phyloP scores from a whole-genome alignment of 2,888 invertebrate genomes.

The Metallyticus violacea region DNA sequence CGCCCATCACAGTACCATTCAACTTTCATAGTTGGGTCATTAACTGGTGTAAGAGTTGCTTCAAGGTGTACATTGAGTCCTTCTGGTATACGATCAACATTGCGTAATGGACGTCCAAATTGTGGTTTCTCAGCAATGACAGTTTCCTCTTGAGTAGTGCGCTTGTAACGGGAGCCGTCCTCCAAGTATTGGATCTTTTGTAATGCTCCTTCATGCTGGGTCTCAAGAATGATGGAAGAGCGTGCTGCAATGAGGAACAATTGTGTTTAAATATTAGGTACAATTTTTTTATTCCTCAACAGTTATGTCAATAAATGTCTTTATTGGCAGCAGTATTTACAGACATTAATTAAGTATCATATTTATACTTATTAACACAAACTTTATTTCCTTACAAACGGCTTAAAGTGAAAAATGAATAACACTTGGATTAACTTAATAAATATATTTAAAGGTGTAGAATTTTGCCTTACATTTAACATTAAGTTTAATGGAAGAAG shows the following conservation, averaged over 20 bases:
- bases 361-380: not conserved
- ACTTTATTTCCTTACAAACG: not conserved
- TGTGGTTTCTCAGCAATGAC: constrained; percentile 81
- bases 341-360: no score
- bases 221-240: constrained; percentile 81
- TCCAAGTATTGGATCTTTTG: constrained; percentile 92
- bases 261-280: not conserved
- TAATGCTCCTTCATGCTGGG: constrained; percentile 89
- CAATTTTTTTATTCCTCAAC: not conserved
- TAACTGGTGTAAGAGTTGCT: constrained; percentile 92
- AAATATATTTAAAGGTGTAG: not conserved
- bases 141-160: constrained; percentile 68
- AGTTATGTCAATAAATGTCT: no score
- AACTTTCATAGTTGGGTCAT: constrained; percentile 97
- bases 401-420: no score
- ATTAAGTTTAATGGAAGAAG: constrained; percentile 74
- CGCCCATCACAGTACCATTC: constrained; percentile 97
- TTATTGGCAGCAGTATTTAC: no score
- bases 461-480: constrained; percentile 69
- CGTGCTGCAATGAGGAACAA: constrained; percentile 57
- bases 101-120: constrained; percentile 84
- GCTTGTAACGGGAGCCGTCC: constrained; percentile 74
- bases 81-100: constrained; percentile 77
- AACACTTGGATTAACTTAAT: no score
- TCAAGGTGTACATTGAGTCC: constrained; percentile 88